These are phyloP conservation scores for Agrypnus murinus DNA, from an alignment of 2,888 invertebrate genomes.

Conservation along the genomic window DNA sequence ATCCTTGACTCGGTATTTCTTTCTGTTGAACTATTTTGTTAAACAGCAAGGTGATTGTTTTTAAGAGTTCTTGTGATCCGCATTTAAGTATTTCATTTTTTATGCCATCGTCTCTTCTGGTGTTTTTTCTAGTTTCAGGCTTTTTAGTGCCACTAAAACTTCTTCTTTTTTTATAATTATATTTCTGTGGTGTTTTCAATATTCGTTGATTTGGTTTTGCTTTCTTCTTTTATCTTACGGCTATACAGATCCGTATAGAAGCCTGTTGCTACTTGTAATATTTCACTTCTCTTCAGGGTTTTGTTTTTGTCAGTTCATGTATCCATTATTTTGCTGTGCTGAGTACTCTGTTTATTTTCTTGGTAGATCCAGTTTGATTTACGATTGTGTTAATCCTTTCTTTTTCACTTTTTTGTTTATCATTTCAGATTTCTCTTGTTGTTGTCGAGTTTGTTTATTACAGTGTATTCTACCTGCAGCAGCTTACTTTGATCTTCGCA, in stretches of 20 bases:
- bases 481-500: background rate
- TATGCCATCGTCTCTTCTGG: background rate
- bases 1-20: conserved; percentile 3
- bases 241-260: conserved; percentile 9
- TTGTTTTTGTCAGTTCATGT: conserved; percentile 2
- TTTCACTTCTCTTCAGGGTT: background rate
- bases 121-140: conserved; percentile 5
- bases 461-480: conserved; percentile 16
- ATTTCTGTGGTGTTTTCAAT: background rate
- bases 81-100: too few species aligned
- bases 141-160: conserved; percentile 10
- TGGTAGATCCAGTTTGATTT: conserved; percentile 1
- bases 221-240: background rate
- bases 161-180: conserved; percentile 9
- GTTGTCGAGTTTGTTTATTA: conserved; percentile 14
- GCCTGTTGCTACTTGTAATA: conserved; percentile 3
- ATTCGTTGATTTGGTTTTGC: conserved; percentile 6
- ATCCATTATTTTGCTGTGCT: conserved; percentile 6
- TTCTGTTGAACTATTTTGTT: conserved; percentile 6
- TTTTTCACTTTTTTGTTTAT: conserved; percentile 4
- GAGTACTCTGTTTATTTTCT: background rate
- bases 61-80: conserved; percentile 10
- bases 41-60: background rate
- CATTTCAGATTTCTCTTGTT: conserved; percentile 1
- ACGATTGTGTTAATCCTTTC: background rate